These are phyloP conservation scores for Macropus fuliginosus DNA, from an alignment of 2,797 vertebrate species.

Conservation along the genomic window DNA sequence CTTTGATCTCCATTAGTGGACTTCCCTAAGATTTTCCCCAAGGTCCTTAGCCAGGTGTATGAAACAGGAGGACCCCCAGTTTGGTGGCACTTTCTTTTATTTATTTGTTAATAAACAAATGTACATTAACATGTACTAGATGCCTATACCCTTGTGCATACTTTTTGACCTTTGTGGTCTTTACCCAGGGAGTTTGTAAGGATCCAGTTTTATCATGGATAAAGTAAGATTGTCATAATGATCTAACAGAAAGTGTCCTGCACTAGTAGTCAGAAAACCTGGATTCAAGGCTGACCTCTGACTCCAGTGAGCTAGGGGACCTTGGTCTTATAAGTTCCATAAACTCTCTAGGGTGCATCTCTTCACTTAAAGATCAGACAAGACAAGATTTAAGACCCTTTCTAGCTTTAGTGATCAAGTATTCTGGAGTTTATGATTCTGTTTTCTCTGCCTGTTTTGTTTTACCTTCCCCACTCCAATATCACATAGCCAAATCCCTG, in stretches of 20 bases:
- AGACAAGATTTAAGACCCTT: background rate
- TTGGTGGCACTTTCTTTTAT: background rate
- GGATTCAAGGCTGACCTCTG: background rate
- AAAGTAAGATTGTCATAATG: background rate
- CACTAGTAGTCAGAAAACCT: background rate
- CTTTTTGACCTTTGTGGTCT: background rate
- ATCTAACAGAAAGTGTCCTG: background rate
- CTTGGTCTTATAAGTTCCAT: background rate
- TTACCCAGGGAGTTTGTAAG: background rate
- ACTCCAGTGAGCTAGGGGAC: background rate
- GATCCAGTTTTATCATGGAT: background rate
- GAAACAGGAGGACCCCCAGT: no score
- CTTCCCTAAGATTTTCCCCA: background rate
- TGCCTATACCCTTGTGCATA: background rate
- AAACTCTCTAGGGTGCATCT: background rate
- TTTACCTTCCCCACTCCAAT: background rate
- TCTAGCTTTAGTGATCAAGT: background rate
- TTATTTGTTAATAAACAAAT: background rate
- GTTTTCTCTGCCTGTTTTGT: background rate
- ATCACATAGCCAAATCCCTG: background rate
- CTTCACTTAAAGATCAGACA: background rate
- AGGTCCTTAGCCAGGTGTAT: rapidly evolving
- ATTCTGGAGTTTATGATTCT: background rate
- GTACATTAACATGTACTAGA: background rate
- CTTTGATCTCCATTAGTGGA: conserved; percentile 4